phyloP scores from a whole-genome alignment of 2,888 invertebrate species.

The Spatulosminthurus flaviceps region DNA sequence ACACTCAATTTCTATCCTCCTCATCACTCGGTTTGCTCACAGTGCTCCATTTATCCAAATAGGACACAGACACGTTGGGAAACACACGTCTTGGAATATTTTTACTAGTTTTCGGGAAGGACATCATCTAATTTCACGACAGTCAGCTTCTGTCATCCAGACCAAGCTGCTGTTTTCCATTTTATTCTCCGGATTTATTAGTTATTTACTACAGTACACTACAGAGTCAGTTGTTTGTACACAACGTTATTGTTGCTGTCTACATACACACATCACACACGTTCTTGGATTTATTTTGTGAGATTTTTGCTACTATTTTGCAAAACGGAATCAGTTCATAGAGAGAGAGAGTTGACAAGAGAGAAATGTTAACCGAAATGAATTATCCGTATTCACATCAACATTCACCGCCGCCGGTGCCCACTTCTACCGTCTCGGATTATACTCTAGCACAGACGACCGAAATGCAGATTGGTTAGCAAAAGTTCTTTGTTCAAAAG shows the following conservation, averaged over 20 bases:
- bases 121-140: not conserved
- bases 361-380: conserved; percentile 47
- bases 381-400: conserved; percentile 45
- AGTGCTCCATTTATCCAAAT: conserved; percentile 44
- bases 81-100: not conserved
- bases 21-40: conserved; percentile 29
- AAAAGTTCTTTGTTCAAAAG: no score
- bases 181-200: conserved; percentile 5
- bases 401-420: conserved; percentile 47
- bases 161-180: conserved; percentile 1
- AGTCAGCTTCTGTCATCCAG: conserved; percentile 12
- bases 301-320: not conserved
- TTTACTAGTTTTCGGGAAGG: conserved; percentile 5
- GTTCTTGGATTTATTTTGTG: not conserved
- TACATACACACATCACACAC: not conserved
- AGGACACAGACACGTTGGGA: conserved; percentile 37
- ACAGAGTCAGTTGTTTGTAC: no score
- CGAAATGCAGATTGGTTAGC: conserved; percentile 47
- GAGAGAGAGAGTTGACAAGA: not conserved
- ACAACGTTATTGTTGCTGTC: no score
- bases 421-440: conserved; percentile 46
- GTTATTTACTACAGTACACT: no score
- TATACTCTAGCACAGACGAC: conserved; percentile 31
- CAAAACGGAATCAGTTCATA: conserved; percentile 8
- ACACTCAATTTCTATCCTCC: conserved; percentile 45